phyloP scores from a whole-genome alignment of 1,140 invertebrate species.

The Camponotus floridanus region DNA sequence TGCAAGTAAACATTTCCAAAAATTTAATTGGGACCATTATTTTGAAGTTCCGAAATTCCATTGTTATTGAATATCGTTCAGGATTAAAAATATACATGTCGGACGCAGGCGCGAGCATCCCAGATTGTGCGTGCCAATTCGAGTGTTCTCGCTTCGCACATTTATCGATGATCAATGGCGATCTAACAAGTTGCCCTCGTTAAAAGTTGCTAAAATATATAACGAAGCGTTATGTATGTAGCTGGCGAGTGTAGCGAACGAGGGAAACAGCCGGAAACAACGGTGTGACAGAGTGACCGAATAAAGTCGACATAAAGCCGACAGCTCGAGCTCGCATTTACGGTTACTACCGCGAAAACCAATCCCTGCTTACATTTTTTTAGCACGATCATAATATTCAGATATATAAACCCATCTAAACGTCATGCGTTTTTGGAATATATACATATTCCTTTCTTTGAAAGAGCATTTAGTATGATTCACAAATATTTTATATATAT shows the following conservation, averaged over 20 bases:
- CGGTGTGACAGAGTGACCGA: constrained; percentile 40
- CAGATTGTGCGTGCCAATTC: background rate
- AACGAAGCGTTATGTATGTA: constrained; percentile 14
- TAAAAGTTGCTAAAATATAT: constrained; percentile 60
- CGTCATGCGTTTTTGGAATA: background rate
- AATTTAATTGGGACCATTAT: constrained; percentile 26
- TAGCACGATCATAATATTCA: background rate
- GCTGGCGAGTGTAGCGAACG: constrained; percentile 19
- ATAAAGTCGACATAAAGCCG: constrained; percentile 33
- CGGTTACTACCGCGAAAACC: background rate
- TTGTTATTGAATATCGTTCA: background rate
- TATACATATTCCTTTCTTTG: background rate
- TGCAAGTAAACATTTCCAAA: background rate
- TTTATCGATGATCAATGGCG: constrained; percentile 34
- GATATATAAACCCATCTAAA: background rate
- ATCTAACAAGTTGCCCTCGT: constrained; percentile 40
- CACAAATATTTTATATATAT: background rate
- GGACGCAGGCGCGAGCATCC: background rate
- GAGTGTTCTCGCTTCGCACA: constrained; percentile 3
- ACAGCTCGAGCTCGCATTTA: constrained; percentile 34
- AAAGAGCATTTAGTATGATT: background rate
- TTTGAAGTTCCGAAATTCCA: background rate
- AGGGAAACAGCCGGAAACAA: constrained; percentile 15
- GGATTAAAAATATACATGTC: constrained; percentile 22
- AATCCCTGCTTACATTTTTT: constrained; percentile 36